Percentiles rank a stretch among this genome's conserved stretches.
Conservation (phyloP, 2,113 vertebrate genomes). For the Uropsilus gracilis region DNA sequence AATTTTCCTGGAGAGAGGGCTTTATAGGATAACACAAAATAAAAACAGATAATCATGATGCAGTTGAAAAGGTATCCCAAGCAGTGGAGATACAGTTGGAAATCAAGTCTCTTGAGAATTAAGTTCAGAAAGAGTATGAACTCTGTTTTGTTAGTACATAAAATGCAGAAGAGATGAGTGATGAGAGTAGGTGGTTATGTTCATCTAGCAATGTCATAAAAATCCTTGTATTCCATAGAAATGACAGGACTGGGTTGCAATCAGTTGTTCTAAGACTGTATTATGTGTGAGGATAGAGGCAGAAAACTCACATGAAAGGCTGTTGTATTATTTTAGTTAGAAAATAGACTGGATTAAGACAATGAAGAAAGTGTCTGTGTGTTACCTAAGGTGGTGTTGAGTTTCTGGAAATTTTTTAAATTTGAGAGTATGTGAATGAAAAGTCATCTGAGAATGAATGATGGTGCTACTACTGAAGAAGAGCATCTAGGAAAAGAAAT, state of each 20-base stretch:
- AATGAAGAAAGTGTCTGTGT: not conserved
- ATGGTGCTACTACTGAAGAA: not conserved
- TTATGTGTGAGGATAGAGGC: not conserved
- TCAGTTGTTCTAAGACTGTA: not conserved
- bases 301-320: not conserved
- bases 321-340: not conserved
- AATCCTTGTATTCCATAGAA: not conserved
- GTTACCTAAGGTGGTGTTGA: not conserved
- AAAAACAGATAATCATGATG: not conserved
- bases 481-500: not conserved
- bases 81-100: not conserved
- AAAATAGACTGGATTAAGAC: not conserved
- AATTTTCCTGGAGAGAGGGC: not conserved
- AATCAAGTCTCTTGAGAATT: not conserved
- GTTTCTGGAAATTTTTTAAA: not conserved
- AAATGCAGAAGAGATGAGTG: not conserved
- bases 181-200: not conserved
- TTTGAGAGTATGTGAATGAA: not conserved
- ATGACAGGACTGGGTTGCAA: not conserved
- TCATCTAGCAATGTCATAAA: not conserved
- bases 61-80: not conserved
- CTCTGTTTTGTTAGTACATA: not conserved
- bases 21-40: not conserved
- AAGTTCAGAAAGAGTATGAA: not conserved
- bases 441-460: not conserved